Percentiles rank a stretch among this genome's conserved stretches.
Conservation (phyloP, 2,113 vertebrate species). For the Megatriorchis doriae region DNA sequence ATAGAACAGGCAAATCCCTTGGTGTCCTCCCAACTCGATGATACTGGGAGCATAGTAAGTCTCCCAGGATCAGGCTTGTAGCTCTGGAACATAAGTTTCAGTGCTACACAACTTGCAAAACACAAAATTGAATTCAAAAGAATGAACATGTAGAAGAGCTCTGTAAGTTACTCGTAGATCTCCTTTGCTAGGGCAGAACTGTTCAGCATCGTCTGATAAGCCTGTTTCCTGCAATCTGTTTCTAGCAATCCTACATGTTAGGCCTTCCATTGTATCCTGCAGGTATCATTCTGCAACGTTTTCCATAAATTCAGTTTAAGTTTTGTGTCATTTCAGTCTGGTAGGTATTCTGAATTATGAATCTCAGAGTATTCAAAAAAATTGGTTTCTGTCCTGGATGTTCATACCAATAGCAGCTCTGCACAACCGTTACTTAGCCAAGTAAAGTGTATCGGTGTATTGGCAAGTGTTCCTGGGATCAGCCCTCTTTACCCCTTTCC, state of each 20-base stretch:
- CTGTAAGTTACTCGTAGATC: neutral
- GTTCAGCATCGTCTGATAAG: neutral
- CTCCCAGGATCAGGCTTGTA: neutral
- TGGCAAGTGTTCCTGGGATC: neutral
- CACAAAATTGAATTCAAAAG: neutral
- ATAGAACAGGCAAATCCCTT: neutral
- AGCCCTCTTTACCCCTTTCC: neutral
- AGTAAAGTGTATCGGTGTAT: accelerated
- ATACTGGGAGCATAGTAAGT: neutral
- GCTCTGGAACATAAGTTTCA: neutral
- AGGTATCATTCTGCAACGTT: neutral
- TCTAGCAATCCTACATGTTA: neutral
- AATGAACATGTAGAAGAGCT: neutral
- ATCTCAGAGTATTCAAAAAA: neutral
- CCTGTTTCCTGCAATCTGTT: neutral
- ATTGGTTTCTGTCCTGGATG: neutral
- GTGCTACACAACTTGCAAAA: neutral
- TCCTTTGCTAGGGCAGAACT: neutral
- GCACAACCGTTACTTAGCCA: neutral
- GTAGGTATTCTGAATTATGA: neutral
- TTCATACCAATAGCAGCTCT: neutral
- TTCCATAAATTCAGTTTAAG: neutral
- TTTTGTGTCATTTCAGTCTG: neutral
- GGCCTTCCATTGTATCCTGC: neutral
- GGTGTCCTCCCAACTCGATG: neutral